phyloP scores from a whole-genome alignment of 2,888 invertebrate species.

The Colostygia pectinataria region DNA sequence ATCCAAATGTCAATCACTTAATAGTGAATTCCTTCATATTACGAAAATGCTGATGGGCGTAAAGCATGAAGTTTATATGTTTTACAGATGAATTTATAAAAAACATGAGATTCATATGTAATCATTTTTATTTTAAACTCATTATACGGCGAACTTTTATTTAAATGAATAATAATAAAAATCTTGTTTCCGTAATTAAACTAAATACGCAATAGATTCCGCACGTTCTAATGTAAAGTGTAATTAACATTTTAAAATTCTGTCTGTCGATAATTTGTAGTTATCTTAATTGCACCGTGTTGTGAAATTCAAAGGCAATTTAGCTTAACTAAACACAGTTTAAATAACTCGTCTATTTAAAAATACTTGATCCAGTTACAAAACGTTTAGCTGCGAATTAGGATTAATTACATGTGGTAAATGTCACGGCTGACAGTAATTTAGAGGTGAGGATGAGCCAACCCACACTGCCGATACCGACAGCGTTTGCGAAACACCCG shows the following conservation, averaged over 20 bases:
- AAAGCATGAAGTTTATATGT: too few relatives aligned
- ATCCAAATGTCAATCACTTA: slow-evolving; percentile 15
- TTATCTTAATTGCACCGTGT: slow-evolving; percentile 20
- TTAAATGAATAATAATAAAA: too few relatives aligned
- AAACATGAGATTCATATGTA: too few relatives aligned
- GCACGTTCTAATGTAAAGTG: too few relatives aligned
- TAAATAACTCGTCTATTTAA: slow-evolving; percentile 26
- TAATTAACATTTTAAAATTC: slow-evolving; percentile 3
- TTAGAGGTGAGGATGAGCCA: slow-evolving; percentile 16
- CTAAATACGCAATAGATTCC: background rate
- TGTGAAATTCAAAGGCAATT: slow-evolving; percentile 28
- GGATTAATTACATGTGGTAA: slow-evolving; percentile 27
- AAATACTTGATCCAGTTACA: slow-evolving; percentile 27
- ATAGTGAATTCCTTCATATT: too few relatives aligned
- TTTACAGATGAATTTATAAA: too few relatives aligned
- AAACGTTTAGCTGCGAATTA: slow-evolving; percentile 18
- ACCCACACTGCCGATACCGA: slow-evolving; percentile 8
- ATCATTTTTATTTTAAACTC: too few relatives aligned
- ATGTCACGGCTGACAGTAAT: slow-evolving; percentile 19
- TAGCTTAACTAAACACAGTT: slow-evolving; percentile 25
- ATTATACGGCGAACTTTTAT: too few relatives aligned
- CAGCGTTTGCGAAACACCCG: slow-evolving; percentile 16
- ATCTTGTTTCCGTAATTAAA: background rate
- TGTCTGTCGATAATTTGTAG: background rate
- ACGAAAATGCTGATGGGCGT: too few relatives aligned